Evolutionary conservation across 2,888 invertebrate genomes (phyloP), one percentile per base, ranked within the genome.

Genomic region (Euplagia quadripunctaria): DNA sequence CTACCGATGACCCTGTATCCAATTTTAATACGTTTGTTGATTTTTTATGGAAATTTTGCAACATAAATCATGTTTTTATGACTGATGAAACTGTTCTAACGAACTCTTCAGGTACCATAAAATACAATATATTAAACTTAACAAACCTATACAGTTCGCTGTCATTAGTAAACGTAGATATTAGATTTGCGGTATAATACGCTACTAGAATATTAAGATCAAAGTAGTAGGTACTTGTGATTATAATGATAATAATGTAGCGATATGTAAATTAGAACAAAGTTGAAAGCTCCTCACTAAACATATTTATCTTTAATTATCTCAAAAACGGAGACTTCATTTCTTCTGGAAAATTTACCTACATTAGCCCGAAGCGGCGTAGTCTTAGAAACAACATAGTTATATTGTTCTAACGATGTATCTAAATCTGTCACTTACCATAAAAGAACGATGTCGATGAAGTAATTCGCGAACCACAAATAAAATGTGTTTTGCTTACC

Each of bases 1-100:
- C 86, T 82, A 79, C 71, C 71, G 71, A 81, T 82, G 80, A 77
- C 76, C 83, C 75, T 83, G 81, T 84, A 85, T 86, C 88, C 86
- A 88, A 86, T 89, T 88, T 85, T 87, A 84, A 86, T 83, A 86
- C 82, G 84, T 86, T 89, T 88, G 91, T 90, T 88, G 88, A 89
- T 87, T 89, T 90, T 90, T 90, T 90, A 92, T 90, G 90, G 87
- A 89, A 91, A 91, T 90, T 87, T 86, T 87, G 82, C 76, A 77
- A 78, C 86, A 89, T 89, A 78, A 86, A 89, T 91, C 90, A 89
- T 80, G 46, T 85, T 90, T 90, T 91, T 90, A 91, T 80, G 88
- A 87, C 87, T 86, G 43, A 46, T 46, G 43, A 46, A 46, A 8
- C 43, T 31, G 31, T 31, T 31, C 1, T 31, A 86, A 87, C 86